Evolutionary conservation across 2,797 vertebrate genomes (phyloP).

Genomic region (Mus caroli): DNA sequence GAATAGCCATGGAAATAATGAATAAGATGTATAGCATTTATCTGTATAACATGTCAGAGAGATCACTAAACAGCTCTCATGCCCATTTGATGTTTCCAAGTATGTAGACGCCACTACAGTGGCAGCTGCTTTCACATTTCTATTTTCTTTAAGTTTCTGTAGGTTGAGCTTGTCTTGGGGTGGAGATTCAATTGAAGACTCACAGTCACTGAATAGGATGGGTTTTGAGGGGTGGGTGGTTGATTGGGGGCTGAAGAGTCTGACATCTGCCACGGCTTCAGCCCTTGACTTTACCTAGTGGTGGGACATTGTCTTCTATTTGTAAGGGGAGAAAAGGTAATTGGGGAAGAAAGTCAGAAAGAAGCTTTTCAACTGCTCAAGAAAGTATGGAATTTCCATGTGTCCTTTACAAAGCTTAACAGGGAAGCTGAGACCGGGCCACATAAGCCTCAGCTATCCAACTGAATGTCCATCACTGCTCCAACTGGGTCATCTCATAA

Average conservation of each 20-base stretch:
- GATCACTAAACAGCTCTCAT: not conserved
- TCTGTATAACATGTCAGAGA: not conserved
- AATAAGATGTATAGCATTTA: not conserved
- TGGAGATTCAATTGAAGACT: not conserved
- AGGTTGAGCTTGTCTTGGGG: not conserved
- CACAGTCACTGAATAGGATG: not conserved
- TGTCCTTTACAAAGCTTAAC: conserved; percentile 5
- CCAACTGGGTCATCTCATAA: not conserved
- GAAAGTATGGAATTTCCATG: not conserved
- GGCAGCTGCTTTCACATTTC: conserved; percentile 18
- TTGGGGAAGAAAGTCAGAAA: not conserved
- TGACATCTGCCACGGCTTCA: not conserved
- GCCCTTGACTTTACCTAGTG: not conserved
- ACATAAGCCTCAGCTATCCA: not conserved
- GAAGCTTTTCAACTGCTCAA: not conserved
- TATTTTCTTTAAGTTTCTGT: conserved; percentile 27
- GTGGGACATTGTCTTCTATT: not conserved
- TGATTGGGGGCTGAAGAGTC: not conserved
- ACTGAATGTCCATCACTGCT: not conserved
- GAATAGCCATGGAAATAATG: not conserved
- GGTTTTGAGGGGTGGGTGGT: fast-evolving
- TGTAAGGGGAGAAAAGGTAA: not conserved
- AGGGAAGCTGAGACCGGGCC: not conserved
- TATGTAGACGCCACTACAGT: not conserved
- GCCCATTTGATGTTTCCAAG: conserved; percentile 42